Base-by-base conservation (phyloP, 2,113 vertebrate species). In the Varanus salvator region DNA sequence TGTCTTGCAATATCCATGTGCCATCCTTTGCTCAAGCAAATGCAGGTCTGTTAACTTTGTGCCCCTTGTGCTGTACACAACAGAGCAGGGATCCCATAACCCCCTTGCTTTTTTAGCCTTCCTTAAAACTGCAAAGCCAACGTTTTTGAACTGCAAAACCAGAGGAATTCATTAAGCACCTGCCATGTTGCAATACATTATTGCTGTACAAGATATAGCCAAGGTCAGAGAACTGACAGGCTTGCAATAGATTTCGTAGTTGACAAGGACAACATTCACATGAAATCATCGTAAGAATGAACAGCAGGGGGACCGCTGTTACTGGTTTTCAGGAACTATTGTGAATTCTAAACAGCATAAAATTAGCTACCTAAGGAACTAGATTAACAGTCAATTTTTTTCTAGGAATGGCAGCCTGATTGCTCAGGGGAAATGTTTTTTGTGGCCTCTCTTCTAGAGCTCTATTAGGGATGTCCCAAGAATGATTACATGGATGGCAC, bases 241-340 rank as follows among this genome's bases (percentile, higher is more conserved):
- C 15, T 60, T 72, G 8, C 29, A 85, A 27, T 69, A 48, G 8
- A 72, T 85, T n/a, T 72, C 66, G 52, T 72, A 0, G 8, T 72
- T 31, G 9, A 71, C 66, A 92, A 82, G 83, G 60, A 80, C 72
- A 12, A 91, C 21, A n/a, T 84, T 90, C 81, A 57, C 89, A 92
- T 93, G 72, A 68, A 88, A 54, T 83, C 74, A 92, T 90, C 92
- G 25, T 12, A 91, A 92, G 93, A 91, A 27, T 4, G 27, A 87
- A 25, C 83, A 87, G 14, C 52, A 95, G 87, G 52, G 76, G 31
- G 82, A 86, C 75, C 87, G 68, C 38, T 84, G 54, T 52, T 90
- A 60, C 52, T 31, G 91, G 89, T 23, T 91, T 23, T 82, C 54
- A 92, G 86, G 90, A 92, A 89, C 64, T 87, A 94, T 23, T 75